Base-by-base conservation (phyloP, 92 coral and sea anemone genomes). In the Porites evermanni region DNA sequence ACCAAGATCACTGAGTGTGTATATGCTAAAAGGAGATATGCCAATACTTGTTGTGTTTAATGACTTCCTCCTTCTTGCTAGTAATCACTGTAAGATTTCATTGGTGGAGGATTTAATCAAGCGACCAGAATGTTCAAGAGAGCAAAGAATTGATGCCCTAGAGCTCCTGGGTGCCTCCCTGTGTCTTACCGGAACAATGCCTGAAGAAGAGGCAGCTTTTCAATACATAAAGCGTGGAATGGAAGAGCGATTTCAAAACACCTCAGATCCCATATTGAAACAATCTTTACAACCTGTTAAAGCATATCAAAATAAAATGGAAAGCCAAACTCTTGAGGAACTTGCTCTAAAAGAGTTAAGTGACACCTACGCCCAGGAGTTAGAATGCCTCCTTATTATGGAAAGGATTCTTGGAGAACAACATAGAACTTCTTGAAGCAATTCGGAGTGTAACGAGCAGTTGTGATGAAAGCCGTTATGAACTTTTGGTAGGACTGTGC, bases 331-430 rank as follows among this genome's bases (percentile, higher is more conserved):
- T 16, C 29, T 88, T 50, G 89, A 88, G 29, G 92, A 91, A 26
- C 86, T 93, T 13, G 71, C 87, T 64, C 32, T n/a, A 7, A 81
- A 91, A 29, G 85, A 80, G 38, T 32, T 32, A 75, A 85, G 91
- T 13, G 82, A 88, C 56, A 47, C 56, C 7, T 87, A 85, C 58
- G 89, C 96, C 16, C 86, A 86, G 24, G 86, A 71, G 38, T 81
- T 91, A 85, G 96, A 93, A 71, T 94, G 96, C 1, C 65, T 93
- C 1, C 60, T 93, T 10, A 83, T 91, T 20, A 75, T 92, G 71
- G 96, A 91, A 67, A 80, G 96, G 78, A 86, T 93, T 16, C 87
- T 93, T 4, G 90, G 92, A 24, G 3, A 53, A 54, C 3, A 85
- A 83, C 61, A 23, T 86, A 0, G 91, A 81, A 80, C 65, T 93